These are phyloP conservation scores for Fukomys damarensis DNA, from an alignment of 2,113 vertebrate species.

Conservation along the genomic window DNA sequence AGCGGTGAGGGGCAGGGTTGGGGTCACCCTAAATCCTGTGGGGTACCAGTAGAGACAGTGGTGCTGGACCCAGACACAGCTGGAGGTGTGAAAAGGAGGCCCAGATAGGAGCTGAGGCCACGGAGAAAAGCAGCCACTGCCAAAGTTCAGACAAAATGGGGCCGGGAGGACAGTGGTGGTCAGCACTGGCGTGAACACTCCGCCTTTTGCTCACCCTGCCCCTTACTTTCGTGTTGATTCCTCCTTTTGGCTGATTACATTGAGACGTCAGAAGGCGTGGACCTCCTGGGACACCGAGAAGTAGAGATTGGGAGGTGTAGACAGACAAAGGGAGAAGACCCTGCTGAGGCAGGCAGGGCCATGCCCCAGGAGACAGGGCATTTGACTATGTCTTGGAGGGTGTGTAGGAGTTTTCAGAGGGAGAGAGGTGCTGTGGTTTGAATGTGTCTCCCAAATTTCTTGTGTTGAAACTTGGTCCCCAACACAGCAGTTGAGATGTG, in stretches of 20 bases:
- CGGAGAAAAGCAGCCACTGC: neutral
- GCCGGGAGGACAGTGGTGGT: fast-evolving
- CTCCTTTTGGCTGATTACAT: neutral
- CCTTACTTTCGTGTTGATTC: neutral
- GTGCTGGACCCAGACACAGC: neutral
- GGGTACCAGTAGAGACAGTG: neutral
- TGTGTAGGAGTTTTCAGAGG: neutral
- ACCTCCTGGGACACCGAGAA: neutral
- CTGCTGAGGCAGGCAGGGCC: fast-evolving
- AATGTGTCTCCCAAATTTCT: neutral
- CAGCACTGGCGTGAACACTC: fast-evolving
- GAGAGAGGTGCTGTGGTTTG: neutral
- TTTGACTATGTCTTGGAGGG: neutral
- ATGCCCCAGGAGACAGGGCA: neutral
- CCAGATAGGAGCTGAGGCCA: neutral
- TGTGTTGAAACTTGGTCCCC: neutral
- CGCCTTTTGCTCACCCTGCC: neutral
- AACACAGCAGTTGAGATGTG: neutral
- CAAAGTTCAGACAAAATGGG: neutral
- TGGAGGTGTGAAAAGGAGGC: neutral
- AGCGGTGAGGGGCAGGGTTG: neutral
- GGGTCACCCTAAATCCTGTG: neutral
- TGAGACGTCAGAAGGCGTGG: neutral
- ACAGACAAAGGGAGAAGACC: neutral
- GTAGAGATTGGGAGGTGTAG: fast-evolving